Percentiles rank a stretch among this genome's conserved stretches.
Conservation (phyloP, 2,888 invertebrate genomes). For the Hanleya hanleyi region DNA sequence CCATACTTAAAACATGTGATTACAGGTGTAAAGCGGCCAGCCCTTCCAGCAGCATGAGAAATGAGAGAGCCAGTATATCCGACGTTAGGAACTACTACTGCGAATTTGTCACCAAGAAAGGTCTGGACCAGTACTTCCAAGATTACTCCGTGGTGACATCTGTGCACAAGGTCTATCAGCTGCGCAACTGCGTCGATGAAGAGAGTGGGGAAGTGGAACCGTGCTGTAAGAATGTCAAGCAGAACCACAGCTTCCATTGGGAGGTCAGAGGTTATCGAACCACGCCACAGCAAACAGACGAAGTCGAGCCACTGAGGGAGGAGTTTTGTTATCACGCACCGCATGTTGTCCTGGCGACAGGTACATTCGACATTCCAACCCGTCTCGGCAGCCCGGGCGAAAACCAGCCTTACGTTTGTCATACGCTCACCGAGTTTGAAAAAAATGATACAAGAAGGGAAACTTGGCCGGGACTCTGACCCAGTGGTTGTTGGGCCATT, state of each 20-base stretch:
- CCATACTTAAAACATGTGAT: no score
- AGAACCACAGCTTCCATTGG: constrained; percentile 74
- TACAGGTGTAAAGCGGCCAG: neutral
- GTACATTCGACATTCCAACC: constrained; percentile 85
- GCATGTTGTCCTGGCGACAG: constrained; percentile 85
- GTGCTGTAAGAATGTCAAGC: constrained; percentile 54
- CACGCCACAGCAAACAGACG: constrained; percentile 19
- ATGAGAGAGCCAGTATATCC: constrained; percentile 73
- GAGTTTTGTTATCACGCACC: constrained; percentile 81
- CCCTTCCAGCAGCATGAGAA: neutral
- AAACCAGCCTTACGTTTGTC: constrained; percentile 70
- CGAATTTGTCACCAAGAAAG: constrained; percentile 82
- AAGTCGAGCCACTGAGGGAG: constrained; percentile 38
- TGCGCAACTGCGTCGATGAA: constrained; percentile 52
- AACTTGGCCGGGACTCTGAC: constrained; percentile 70
- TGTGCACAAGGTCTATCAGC: constrained; percentile 72
- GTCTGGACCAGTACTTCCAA: constrained; percentile 78
- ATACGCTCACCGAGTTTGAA: constrained; percentile 79
- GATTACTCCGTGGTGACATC: constrained; percentile 76
- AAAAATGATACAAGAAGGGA: constrained; percentile 40
- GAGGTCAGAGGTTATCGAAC: constrained; percentile 78
- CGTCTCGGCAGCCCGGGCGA: constrained; percentile 80
- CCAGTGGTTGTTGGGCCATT: no score
- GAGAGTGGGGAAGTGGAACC: constrained; percentile 69
- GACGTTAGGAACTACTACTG: constrained; percentile 70